These are phyloP conservation scores for Gerris lacustris DNA, from an alignment of 2,888 invertebrate genomes.

Conservation along the genomic window DNA sequence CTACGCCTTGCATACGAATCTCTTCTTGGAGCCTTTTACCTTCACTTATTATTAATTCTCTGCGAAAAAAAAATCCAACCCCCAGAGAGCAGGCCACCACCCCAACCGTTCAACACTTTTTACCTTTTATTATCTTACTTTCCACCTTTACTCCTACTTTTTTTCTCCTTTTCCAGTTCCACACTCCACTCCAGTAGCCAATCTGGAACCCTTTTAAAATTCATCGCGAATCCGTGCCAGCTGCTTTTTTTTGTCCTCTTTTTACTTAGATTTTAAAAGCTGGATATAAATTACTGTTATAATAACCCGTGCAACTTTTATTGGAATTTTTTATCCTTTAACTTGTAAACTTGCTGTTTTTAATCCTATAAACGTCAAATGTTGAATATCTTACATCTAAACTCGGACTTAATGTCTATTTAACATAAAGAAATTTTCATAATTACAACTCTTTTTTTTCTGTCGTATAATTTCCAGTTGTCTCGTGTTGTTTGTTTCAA, in stretches of 20 bases:
- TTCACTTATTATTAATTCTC: slow-evolving; percentile 3
- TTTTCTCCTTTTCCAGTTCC: background rate
- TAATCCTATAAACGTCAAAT: too few species aligned
- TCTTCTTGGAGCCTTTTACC: background rate
- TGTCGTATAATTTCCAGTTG: too few species aligned
- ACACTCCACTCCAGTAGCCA: background rate
- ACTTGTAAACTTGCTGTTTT: too few species aligned
- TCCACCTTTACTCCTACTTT: background rate
- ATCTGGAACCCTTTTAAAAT: background rate
- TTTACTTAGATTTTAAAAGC: too few species aligned
- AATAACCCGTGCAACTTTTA: too few species aligned
- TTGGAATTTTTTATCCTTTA: too few species aligned
- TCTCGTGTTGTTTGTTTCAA: too few species aligned
- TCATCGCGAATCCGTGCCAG: background rate
- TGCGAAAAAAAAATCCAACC: background rate
- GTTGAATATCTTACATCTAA: too few species aligned
- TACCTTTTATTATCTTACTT: slow-evolving; percentile 5
- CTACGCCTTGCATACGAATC: background rate
- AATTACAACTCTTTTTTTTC: too few species aligned
- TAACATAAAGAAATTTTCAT: too few species aligned
- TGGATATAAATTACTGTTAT: too few species aligned
- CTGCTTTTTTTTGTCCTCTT: background rate
- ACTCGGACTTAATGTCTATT: too few species aligned
- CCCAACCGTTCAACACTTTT: background rate
- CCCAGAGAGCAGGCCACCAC: background rate